Percentiles rank a stretch among this genome's conserved stretches.
These are phyloP conservation scores for Apteryx mantelli DNA, from an alignment of 2,113 vertebrate genomes.

Conservation along the genomic window DNA sequence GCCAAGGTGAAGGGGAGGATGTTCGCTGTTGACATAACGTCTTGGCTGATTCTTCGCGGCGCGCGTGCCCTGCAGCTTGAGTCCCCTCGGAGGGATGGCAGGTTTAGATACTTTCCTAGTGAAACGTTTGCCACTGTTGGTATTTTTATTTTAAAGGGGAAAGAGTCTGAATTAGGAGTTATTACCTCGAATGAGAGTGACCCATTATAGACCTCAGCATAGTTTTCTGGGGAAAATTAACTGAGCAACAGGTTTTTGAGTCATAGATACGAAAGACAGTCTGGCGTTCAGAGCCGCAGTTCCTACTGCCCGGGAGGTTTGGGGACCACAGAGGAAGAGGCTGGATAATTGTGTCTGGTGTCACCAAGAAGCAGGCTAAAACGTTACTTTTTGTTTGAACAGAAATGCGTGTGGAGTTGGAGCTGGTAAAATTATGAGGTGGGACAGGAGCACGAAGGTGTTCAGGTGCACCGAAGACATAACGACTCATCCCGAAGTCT, in stretches of 20 bases:
- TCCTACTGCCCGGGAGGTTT: too few relatives aligned
- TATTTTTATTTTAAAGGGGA: not conserved
- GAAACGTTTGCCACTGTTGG: not conserved
- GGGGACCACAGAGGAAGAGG: not conserved
- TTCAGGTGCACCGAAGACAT: not conserved
- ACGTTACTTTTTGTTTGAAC: not conserved
- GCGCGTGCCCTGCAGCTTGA: not conserved
- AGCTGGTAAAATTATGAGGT: too few relatives aligned
- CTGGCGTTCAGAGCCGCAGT: not conserved
- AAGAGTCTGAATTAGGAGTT: not conserved
- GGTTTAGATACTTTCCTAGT: not conserved
- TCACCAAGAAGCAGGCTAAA: not conserved
- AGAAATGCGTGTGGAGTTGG: not conserved
- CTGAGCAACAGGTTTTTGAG: not conserved
- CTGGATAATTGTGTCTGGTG: not conserved
- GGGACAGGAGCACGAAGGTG: not conserved
- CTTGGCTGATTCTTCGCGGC: not conserved
- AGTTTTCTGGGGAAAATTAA: too few relatives aligned
- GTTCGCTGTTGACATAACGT: not conserved
- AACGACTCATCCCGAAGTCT: not conserved
- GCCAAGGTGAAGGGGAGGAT: not conserved
- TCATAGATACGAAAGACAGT: too few relatives aligned
- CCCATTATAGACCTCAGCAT: accelerated
- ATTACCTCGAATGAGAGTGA: not conserved
- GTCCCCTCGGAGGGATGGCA: too few relatives aligned